These are phyloP conservation scores for Lasioglossum leucozonium DNA, from an alignment of 2,888 invertebrate genomes.

Conservation along the genomic window DNA sequence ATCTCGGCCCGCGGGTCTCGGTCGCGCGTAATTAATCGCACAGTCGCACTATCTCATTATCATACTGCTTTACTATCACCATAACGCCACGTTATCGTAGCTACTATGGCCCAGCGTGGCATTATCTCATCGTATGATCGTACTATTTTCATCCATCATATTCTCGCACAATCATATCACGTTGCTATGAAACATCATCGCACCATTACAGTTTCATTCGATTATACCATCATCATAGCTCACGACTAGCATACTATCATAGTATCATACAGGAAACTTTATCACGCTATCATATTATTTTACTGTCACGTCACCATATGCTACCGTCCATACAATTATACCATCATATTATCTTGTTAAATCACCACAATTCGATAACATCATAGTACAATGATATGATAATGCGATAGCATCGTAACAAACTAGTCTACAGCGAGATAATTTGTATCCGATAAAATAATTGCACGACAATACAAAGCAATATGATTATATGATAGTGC, in stretches of 20 bases:
- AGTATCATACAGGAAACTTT: no score
- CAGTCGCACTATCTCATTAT: not conserved
- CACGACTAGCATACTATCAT: no score
- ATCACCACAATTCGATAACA: no score
- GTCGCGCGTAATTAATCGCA: slow-evolving; percentile 15
- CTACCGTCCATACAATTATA: not conserved
- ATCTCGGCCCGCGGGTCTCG: slow-evolving; percentile 6
- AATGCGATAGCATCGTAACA: not conserved
- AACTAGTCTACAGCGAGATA: not conserved
- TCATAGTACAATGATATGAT: no score
- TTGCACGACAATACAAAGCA: not conserved
- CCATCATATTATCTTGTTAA: no score
- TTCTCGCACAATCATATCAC: not conserved
- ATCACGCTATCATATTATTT: not conserved
- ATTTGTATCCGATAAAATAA: not conserved
- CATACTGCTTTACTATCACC: not conserved
- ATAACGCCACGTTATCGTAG: not conserved
- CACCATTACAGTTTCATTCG: no score
- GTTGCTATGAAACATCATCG: not conserved
- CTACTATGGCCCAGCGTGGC: not conserved
- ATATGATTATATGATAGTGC: not conserved
- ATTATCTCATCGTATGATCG: not conserved
- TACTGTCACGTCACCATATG: no score
- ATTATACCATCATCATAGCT: no score
- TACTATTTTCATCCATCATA: not conserved